Evolutionary conservation across 2,888 invertebrate genomes (phyloP), one percentile per base, ranked within the genome.

Genomic region (Drosophila meridiana): DNA sequence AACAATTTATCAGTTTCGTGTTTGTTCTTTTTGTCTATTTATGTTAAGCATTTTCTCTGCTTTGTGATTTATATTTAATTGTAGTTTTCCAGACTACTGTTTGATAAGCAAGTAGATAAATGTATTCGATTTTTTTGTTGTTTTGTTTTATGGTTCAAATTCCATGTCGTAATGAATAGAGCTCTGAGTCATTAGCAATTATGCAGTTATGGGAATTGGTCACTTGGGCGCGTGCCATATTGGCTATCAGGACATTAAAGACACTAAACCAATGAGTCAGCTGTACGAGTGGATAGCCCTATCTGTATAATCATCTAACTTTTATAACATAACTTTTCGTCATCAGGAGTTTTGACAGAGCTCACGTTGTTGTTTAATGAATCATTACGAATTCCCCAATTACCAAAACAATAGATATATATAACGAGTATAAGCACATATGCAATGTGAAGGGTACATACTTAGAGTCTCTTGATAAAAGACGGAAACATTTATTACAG

Each of bases 101-200:
- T 55, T 14, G 69, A 61, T 68, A 68, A 69, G 47, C 47, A 20
- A 47, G 3, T 34, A 40, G 74, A 73, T 73, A 73, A 59, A 48
- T 20, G 40, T 14, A 7, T 20, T 20, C n/a, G 1, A 2, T 13
- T 32, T 36, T 34, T 47, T 28, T 28, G 0, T 20, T 20, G 20
- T 20, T 20, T 20, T 20, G 20, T n/a, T 32, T 36, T 26, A 26
- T 34, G 40, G 36, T 20, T 11, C 13, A 3, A 42, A 40, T n/a
- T 28, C n/a, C 2, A 28, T 30, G 55, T 30, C 40, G 8, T 43
- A 53, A 50, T 58, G 20, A 61, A 47, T 47, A 36, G 38, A 3
- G 9, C 5, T 30, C 6, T 69, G 61, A 77, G 38, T 66, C 78
- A 76, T 60, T 40, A 8, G 30, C 30, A 62, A 69, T 52, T 63